Base-by-base conservation (phyloP, 2,888 invertebrate genomes). In the Drosophila barbarae region DNA sequence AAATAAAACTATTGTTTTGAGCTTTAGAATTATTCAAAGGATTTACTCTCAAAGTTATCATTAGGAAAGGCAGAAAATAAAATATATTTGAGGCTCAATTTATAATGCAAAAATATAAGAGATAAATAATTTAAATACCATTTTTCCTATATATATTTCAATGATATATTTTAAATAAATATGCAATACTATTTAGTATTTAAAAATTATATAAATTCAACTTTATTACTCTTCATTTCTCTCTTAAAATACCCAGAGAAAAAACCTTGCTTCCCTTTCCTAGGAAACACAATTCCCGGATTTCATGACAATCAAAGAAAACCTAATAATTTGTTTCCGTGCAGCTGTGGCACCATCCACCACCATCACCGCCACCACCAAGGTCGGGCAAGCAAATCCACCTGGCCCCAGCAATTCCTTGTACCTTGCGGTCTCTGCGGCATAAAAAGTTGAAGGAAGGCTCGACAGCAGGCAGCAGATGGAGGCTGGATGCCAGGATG, bases 301-400 rank as follows among this genome's bases (percentile, higher is more conserved):
- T 30, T 30, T 4, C 13, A 18, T 5, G 12, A 30, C 12, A 23
- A 34, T 50, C 23, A 47, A 47, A 49, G 21, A 21, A 35, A 23
- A 49, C 10, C n/a, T 1, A 35, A 35, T 23, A 23, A 21, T 35
- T 15, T 26, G 10, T 55, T 59, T 2, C 42, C 10, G 30, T 59
- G 59, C 10, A 59, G 63, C 57, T 42, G 41, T 44, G 34, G 73
- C 39, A 53, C 39, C 21, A 38, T 18, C 21, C 39, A 46, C 26
- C 26, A 9, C 57, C 42, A 41, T 53, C 80, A 79, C 3, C 39
- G 18, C 30, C 13, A 18, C 58, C 44, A 44, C 63, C 76, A 76
- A 77, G 76, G 76, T 65, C 81, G 52, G 21, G 38, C 42, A 28
- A 21, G 38, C 39, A 34, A 60, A 44, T 50, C 57, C 70, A 80